Evolutionary conservation across 2,888 invertebrate genomes (phyloP), one percentile per base, ranked within the genome.

Genomic region (Drosophila pegasa): DNA sequence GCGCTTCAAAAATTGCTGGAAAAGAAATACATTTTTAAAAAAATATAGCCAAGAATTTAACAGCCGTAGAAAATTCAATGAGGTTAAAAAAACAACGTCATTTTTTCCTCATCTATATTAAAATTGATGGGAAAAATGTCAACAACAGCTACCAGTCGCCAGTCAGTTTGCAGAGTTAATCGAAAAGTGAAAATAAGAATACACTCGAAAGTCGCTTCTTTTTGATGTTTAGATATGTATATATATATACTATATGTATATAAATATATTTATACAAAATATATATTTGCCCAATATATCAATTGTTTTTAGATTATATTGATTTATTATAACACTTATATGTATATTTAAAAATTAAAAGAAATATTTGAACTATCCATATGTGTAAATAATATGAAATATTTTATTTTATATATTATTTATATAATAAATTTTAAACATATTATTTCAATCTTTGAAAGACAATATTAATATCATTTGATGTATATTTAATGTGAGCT

Each of bases 71-170:
- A 54, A 60, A 55, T 59, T 25, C 50, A 37, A 37, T 50, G 47
- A 31, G 50, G 8, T 56, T 71, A 25, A 57, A 58, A 52, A 33
- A 43, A 45, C 48, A 55, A 59, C 41, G 63, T 45, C 29, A 48
- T 33, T 61, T 61, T 69, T 61, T 38, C 48, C 52, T 67, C 25
- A 4, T 9, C 35, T 29, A 20, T 52, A 70, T 80, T 72, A 51
- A 78, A 85, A 85, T 71, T 85, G 88, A 88, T 89, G 88, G 71
- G 50, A 69, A 75, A 76, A 70, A 54, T 82, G 89, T 86, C 85
- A 81, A 64, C 77, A 73, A 72, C 80, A 85, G 83, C 71, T 70
- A 72, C 54, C 50, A 54, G 25, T 14, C 29, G 71, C 54, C 50
- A 54, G 25, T 14, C 29, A 45, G 56, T 38, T 68, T 33, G 16